phyloP scores from a whole-genome alignment of 2,888 invertebrate genomes.

The Shargacucullia verbasci region DNA sequence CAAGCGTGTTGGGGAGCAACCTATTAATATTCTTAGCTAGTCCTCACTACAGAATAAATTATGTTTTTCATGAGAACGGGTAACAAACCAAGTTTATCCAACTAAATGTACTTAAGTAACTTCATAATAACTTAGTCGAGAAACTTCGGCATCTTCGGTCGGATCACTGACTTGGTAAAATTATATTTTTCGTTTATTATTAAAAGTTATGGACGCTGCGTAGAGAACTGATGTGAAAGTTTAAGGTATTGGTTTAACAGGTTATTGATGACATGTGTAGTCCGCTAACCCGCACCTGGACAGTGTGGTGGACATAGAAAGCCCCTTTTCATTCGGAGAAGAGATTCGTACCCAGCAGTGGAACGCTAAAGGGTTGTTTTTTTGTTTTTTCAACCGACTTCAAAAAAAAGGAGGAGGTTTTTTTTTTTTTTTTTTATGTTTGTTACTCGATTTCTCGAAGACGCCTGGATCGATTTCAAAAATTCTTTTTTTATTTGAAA shows the following conservation, averaged over 20 bases:
- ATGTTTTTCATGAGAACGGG: constrained; percentile 58
- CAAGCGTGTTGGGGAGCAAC: constrained; percentile 34
- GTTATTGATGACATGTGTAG: no score
- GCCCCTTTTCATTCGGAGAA: no score
- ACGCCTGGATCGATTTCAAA: no score
- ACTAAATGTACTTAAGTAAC: constrained; percentile 58
- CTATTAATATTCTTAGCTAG: constrained; percentile 55
- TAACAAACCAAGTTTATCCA: constrained; percentile 57
- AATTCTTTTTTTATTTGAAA: no score
- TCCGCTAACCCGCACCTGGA: no score
- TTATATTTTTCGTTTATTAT: constrained; percentile 53
- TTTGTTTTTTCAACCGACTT: no score
- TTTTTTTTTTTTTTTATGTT: no score
- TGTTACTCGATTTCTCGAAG: no score
- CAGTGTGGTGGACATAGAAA: no score
- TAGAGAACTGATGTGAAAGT: constrained; percentile 4
- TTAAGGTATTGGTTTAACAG: background rate
- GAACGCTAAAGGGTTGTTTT: no score
- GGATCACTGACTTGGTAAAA: constrained; percentile 55
- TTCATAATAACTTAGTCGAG: constrained; percentile 55
- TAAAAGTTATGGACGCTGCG: constrained; percentile 31
- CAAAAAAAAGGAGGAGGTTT: no score
- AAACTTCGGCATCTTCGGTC: constrained; percentile 53
- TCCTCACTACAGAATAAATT: constrained; percentile 56
- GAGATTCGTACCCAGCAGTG: no score